Evolutionary conservation across 2,797 vertebrate genomes (phyloP).

Genomic region (Enoplosus armatus): DNA sequence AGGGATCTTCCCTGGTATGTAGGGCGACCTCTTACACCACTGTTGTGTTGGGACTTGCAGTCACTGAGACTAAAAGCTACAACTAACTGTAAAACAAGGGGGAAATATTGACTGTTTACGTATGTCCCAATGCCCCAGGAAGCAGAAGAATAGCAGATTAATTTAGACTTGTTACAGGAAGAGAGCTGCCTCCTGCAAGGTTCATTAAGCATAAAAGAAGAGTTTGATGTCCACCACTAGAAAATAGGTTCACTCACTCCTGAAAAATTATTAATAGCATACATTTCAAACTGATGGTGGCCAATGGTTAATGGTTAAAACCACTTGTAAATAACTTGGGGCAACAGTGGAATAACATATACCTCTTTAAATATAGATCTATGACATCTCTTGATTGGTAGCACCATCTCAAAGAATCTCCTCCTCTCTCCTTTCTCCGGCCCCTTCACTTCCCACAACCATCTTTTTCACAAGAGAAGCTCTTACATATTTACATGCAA

Average conservation of each 20-base stretch:
- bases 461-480: constrained; percentile 48
- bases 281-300: background rate
- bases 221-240: constrained; percentile 6
- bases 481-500: constrained; percentile 64
- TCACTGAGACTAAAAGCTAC: constrained; percentile 34
- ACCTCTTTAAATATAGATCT: background rate
- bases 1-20: constrained; percentile 51
- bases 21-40: constrained; percentile 37
- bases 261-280: background rate
- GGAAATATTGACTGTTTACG: background rate
- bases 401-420: constrained; percentile 73
- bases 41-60: constrained; percentile 35
- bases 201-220: constrained; percentile 7
- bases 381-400: background rate
- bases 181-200: background rate
- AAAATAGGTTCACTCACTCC: background rate
- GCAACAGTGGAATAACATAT: background rate
- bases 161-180: constrained; percentile 3
- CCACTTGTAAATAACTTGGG: background rate
- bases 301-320: background rate
- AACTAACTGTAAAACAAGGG: constrained; percentile 29
- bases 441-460: constrained; percentile 65
- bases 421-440: constrained; percentile 70
- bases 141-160: background rate
- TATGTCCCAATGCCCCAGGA: background rate